Conservation (phyloP, 1,140 invertebrate genomes). For the Drosophila athabasca region DNA sequence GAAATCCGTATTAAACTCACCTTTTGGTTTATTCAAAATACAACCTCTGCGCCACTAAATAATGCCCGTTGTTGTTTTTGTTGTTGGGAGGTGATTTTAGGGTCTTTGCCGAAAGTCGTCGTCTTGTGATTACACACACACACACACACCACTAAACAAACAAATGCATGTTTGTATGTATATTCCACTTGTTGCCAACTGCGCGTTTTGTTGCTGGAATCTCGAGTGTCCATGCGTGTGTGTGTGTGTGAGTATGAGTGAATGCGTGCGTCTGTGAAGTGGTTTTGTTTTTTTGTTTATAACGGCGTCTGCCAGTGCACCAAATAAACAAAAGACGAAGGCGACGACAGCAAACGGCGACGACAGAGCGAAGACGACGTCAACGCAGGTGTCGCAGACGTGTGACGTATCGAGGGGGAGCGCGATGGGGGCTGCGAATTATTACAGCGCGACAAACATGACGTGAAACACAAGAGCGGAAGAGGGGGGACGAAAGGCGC, state of each 20-base stretch:
- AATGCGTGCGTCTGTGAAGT: constrained; percentile 13
- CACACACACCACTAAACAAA: constrained; percentile 7
- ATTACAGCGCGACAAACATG: constrained; percentile 3
- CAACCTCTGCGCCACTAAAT: no score
- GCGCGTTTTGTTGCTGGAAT: constrained; percentile 5
- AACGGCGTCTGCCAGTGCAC: constrained; percentile 53
- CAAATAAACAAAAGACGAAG: constrained; percentile 70
- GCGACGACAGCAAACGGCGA: constrained; percentile 34
- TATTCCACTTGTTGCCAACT: constrained; percentile 74
- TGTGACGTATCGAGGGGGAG: constrained; percentile 13
- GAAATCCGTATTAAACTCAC: no score
- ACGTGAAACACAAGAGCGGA: constrained; percentile 9
- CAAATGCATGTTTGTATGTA: constrained; percentile 33
- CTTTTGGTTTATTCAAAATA: no score
- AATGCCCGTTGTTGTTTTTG: not conserved
- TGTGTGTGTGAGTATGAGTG: constrained; percentile 25
- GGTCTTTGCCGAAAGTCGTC: constrained; percentile 14
- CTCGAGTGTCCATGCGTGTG: constrained; percentile 12
- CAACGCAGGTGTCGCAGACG: constrained; percentile 53
- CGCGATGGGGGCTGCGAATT: not conserved
- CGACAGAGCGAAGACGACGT: constrained; percentile 20
- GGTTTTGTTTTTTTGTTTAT: constrained; percentile 52
- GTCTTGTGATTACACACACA: constrained; percentile 31
- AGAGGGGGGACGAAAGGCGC: constrained; percentile 6
- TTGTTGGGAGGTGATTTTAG: constrained; percentile 17